Conservation (phyloP, 2,113 vertebrate genomes). For the Ophthalmotilapia sp. region DNA sequence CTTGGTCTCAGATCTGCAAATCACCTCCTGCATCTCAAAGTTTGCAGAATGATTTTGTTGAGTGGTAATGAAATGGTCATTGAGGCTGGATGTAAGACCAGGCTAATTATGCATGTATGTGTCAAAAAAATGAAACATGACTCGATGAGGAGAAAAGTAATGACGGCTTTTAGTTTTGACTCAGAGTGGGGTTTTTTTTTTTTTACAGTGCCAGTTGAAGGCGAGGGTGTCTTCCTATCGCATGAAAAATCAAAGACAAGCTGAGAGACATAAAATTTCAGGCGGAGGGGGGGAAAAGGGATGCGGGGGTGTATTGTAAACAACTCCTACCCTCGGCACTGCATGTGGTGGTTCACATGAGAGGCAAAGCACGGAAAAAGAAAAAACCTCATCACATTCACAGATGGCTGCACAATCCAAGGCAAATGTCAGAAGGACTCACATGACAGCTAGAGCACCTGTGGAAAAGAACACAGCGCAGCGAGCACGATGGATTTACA, state of each 20-base stretch:
- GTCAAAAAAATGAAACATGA: background rate
- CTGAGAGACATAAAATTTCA: background rate
- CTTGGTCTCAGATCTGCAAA: background rate
- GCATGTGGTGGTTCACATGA: background rate
- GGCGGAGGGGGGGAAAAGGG: background rate
- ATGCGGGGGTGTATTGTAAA: conserved; percentile 3
- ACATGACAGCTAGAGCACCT: conserved; percentile 39
- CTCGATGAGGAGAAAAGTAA: background rate
- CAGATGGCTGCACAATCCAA: conserved; percentile 59
- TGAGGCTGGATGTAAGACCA: background rate
- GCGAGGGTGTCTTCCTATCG: background rate
- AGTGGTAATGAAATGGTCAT: background rate
- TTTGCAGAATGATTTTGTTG: background rate
- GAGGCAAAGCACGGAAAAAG: background rate
- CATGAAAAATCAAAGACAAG: background rate
- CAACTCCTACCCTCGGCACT: background rate
- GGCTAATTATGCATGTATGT: background rate
- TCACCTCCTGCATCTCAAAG: background rate
- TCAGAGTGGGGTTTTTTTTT: background rate
- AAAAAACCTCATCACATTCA: conserved; percentile 31
- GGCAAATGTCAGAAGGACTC: conserved; percentile 60
- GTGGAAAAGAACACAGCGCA: background rate
- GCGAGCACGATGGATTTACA: conserved; percentile 2
- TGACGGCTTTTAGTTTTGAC: background rate
- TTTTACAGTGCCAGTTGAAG: background rate